Base-by-base conservation (phyloP, 1,140 invertebrate genomes). In the Diachasma alloeum region DNA sequence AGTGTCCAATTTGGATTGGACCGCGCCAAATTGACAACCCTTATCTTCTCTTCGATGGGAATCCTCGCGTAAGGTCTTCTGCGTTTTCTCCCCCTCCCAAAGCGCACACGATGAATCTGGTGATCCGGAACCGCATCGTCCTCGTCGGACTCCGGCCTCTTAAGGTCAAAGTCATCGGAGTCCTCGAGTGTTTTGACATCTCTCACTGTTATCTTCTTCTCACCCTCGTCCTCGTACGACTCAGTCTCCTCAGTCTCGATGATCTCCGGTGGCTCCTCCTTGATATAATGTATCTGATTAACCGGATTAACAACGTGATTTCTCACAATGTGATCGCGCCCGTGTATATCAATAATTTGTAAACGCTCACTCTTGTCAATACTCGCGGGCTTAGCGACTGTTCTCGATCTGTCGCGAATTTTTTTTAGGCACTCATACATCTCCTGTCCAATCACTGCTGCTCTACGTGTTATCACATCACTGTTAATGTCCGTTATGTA, bases 381-480 rank as follows among this genome's bases (percentile, higher is more conserved):
- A 66, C 0, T 26, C 48, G 22, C 22, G 13, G 53, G 24, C 10
- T 63, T 39, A 17, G 56, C 10, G 26, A 59, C 46, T 11, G 37
- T 67, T 39, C 22, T 48, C n/a, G 46, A 70, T 48, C 53, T 59
- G 0, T 63, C 53, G 15, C 66, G 71, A 0, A 75, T 71, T 37
- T 68, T 63, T 44, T 44, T 72, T 22, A 78, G 39, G 5, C 37
- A 19, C 44, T 78, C 77, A 36, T 72, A 78, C 36, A 78, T 78
- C 9, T 75, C 69, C 9, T 75, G 69, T 6, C 77, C 77, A 44
- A 74, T 48, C 0, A 75, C 39, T 22, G 77, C 74, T n/a, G 77
- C 48, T 44, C 53, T 48, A 39, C 59, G 68, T 22, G 77, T 75
- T 8, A 78, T 48, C n/a, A 72, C 22, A 13, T 78, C 59, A 19